These are phyloP conservation scores for Ladona fulva DNA, from an alignment of 1,140 invertebrate species.

Conservation along the genomic window DNA sequence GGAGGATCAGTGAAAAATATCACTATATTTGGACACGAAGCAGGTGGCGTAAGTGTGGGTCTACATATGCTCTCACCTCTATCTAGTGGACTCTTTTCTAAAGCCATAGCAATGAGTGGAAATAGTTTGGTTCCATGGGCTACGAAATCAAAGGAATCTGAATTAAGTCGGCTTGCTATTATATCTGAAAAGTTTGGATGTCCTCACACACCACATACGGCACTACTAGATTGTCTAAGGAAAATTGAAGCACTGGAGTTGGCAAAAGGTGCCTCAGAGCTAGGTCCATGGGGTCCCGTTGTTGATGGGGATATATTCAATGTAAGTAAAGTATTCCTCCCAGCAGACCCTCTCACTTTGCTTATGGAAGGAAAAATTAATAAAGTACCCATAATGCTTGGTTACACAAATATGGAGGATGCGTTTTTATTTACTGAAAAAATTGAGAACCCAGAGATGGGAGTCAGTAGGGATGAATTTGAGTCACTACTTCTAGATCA, in stretches of 20 bases:
- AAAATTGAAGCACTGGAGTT: slow-evolving; percentile 45
- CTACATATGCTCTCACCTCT: slow-evolving; percentile 55
- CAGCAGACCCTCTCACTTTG: slow-evolving; percentile 50
- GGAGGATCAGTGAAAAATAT: slow-evolving; percentile 76
- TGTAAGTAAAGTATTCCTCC: slow-evolving; percentile 54
- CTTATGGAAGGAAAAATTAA: slow-evolving; percentile 40
- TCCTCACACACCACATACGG: slow-evolving; percentile 47
- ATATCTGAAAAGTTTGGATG: slow-evolving; percentile 56
- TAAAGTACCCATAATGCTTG: slow-evolving; percentile 58
- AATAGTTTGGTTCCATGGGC: slow-evolving; percentile 45
- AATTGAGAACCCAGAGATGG: slow-evolving; percentile 36
- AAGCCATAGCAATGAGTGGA: slow-evolving; percentile 63
- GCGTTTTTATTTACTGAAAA: slow-evolving; percentile 45
- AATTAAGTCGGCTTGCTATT: slow-evolving; percentile 43
- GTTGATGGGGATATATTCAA: slow-evolving; percentile 54
- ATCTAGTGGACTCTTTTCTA: slow-evolving; percentile 50
- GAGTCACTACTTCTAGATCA: slow-evolving; percentile 49
- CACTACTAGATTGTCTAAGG: slow-evolving; percentile 57
- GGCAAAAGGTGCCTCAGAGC: slow-evolving; percentile 49
- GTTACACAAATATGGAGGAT: slow-evolving; percentile 70
- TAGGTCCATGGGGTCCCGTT: slow-evolving; percentile 62
- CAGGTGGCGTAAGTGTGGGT: slow-evolving; percentile 64
- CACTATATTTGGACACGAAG: slow-evolving; percentile 79
- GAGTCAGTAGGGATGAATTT: slow-evolving; percentile 45
- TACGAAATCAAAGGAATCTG: slow-evolving; percentile 29